Evolutionary conservation across 2,113 vertebrate species (phyloP).

Genomic region (Mustela lutreola): DNA sequence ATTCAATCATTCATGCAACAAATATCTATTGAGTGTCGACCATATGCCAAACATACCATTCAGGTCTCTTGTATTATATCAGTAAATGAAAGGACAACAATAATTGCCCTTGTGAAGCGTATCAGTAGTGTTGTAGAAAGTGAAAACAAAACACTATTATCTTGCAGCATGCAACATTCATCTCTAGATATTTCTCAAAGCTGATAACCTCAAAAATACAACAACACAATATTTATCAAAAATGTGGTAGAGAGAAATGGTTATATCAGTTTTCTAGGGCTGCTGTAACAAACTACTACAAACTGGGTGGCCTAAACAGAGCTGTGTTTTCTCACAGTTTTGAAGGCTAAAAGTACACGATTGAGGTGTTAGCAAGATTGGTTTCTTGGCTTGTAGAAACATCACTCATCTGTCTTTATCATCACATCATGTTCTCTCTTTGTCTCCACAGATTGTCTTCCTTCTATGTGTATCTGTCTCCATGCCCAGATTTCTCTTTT

Average conservation of each 20-base stretch:
- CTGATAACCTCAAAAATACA: not conserved
- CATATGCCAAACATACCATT: conserved; percentile 67
- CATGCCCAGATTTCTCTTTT: not conserved
- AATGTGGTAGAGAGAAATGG: not conserved
- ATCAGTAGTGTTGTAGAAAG: not conserved
- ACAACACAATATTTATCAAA: not conserved
- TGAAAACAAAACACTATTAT: conserved; percentile 16
- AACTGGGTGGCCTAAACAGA: not conserved
- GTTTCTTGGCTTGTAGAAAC: not conserved
- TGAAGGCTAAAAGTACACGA: not conserved
- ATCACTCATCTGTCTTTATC: not conserved
- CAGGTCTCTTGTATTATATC: not conserved
- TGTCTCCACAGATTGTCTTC: not conserved
- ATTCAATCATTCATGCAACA: conserved; percentile 77
- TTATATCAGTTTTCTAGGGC: not conserved
- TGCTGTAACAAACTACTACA: not conserved
- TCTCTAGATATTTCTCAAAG: not conserved
- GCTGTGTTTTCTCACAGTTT: not conserved
- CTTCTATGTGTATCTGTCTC: not conserved
- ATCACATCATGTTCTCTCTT: not conserved
- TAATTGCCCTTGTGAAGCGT: conserved; percentile 35
- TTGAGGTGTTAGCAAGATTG: not conserved
- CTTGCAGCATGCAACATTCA: not conserved
- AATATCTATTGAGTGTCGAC: conserved; percentile 69
- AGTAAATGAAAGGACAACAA: conserved; percentile 60